These are phyloP conservation scores for Bucorvus abyssinicus DNA, from an alignment of 2,797 vertebrate genomes.

Conservation along the genomic window DNA sequence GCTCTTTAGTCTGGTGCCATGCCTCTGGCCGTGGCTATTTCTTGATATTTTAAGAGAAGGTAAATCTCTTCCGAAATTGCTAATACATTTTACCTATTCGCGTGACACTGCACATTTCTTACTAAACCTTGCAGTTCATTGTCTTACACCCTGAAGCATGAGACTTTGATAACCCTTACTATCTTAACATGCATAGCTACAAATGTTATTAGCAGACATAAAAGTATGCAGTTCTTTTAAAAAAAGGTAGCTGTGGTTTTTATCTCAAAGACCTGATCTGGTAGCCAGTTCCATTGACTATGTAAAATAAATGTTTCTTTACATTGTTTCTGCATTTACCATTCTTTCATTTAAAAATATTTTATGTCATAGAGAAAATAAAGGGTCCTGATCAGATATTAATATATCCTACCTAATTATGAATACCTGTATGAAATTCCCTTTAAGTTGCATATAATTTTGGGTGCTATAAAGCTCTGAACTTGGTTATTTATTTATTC, in stretches of 20 bases:
- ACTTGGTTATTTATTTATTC: neutral
- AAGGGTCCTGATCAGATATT: neutral
- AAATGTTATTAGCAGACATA: constrained; percentile 23
- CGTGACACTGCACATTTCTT: constrained; percentile 21
- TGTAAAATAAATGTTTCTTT: neutral
- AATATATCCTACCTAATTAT: neutral
- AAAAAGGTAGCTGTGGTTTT: neutral
- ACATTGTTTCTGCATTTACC: neutral
- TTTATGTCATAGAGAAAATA: neutral
- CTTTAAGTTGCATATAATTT: neutral
- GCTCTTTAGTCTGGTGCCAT: constrained; percentile 36
- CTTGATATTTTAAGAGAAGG: constrained; percentile 37
- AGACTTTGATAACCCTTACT: constrained; percentile 43
- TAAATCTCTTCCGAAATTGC: constrained; percentile 27
- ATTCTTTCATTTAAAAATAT: neutral
- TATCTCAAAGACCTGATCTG: constrained; percentile 11
- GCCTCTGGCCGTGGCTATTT: constrained; percentile 43
- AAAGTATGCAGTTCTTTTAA: constrained; percentile 6
- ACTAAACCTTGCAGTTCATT: constrained; percentile 33
- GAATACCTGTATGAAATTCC: neutral
- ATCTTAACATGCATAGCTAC: constrained; percentile 37
- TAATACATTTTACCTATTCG: constrained; percentile 18
- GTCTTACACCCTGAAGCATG: constrained; percentile 21
- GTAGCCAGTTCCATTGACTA: neutral
- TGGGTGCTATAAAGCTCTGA: neutral